phyloP scores from a whole-genome alignment of 2,797 vertebrate genomes.

The Erpetoichthys calabaricus region DNA sequence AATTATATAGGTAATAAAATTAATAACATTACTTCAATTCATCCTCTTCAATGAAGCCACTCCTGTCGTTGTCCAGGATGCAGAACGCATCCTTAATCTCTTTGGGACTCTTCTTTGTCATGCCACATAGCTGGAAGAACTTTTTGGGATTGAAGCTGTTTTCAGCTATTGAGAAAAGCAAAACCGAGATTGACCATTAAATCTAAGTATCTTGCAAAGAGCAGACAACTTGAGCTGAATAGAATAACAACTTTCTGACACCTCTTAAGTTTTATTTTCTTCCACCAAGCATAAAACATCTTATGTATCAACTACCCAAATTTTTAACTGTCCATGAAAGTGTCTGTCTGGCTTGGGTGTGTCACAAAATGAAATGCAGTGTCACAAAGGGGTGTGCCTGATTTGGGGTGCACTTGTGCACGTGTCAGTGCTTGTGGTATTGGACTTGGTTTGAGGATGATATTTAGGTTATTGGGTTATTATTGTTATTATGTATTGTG shows the following conservation, averaged over 20 bases:
- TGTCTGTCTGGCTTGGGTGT: too few relatives aligned
- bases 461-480: too few relatives aligned
- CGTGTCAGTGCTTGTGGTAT: too few relatives aligned
- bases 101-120: slow-evolving; percentile 71
- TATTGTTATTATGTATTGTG: too few relatives aligned
- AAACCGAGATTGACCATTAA: slow-evolving; percentile 1
- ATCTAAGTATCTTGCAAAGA: background rate
- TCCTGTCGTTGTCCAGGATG: slow-evolving; percentile 79
- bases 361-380: slow-evolving; percentile 22
- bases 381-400: slow-evolving; percentile 19
- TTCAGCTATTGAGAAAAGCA: slow-evolving; percentile 54
- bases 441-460: too few relatives aligned
- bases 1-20: too few relatives aligned
- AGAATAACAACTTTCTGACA: background rate
- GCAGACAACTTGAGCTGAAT: background rate
- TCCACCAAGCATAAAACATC: background rate
- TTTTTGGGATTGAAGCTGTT: slow-evolving; percentile 83
- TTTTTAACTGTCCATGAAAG: too few relatives aligned
- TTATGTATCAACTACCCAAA: too few relatives aligned
- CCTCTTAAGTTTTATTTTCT: background rate
- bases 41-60: slow-evolving; percentile 80
- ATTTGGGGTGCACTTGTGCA: too few relatives aligned
- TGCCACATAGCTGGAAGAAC: slow-evolving; percentile 85
- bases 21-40: slow-evolving; percentile 72
- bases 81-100: slow-evolving; percentile 79